A percentile compares a stretch with the other conserved stretches of the same genome.
These are phyloP conservation scores for Catonia carolina DNA, from an alignment of 2,888 invertebrate genomes.

Conservation along the genomic window DNA sequence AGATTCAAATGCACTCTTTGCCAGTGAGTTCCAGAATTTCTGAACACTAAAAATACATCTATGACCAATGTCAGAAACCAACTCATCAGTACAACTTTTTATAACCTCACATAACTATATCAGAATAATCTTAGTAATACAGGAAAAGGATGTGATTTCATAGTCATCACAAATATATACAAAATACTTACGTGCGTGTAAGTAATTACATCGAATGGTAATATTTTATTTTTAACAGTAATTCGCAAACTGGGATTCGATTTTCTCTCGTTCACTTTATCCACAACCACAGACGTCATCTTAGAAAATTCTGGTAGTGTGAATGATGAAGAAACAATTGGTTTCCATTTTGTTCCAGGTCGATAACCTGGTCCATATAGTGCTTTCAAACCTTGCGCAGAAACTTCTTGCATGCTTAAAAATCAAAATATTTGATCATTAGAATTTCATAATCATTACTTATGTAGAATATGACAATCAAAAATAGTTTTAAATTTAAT, in stretches of 20 bases:
- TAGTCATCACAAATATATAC: no score
- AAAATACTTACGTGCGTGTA: slow-evolving; percentile 60
- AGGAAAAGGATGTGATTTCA: no score
- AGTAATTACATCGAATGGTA: slow-evolving; percentile 64
- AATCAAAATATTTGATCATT: neutral
- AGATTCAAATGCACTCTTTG: no score
- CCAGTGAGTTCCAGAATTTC: no score
- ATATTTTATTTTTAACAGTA: slow-evolving; percentile 56
- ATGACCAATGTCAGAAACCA: no score
- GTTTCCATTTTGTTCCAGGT: slow-evolving; percentile 14
- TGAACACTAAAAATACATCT: no score
- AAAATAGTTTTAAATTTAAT: slow-evolving; percentile 5
- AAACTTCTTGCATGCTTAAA: slow-evolving; percentile 62
- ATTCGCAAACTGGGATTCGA: slow-evolving; percentile 53
- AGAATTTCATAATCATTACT: no score
- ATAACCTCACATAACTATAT: no score
- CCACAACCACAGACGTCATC: slow-evolving; percentile 64
- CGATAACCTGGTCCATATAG: slow-evolving; percentile 59
- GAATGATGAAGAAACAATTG: slow-evolving; percentile 4
- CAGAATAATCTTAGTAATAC: no score
- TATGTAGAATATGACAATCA: no score
- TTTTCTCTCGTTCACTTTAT: slow-evolving; percentile 56
- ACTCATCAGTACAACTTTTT: no score
- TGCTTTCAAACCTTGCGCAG: slow-evolving; percentile 63
- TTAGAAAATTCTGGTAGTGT: slow-evolving; percentile 63